Evolutionary conservation across 2,797 vertebrate species (phyloP).

Genomic region (Falco rusticolus): DNA sequence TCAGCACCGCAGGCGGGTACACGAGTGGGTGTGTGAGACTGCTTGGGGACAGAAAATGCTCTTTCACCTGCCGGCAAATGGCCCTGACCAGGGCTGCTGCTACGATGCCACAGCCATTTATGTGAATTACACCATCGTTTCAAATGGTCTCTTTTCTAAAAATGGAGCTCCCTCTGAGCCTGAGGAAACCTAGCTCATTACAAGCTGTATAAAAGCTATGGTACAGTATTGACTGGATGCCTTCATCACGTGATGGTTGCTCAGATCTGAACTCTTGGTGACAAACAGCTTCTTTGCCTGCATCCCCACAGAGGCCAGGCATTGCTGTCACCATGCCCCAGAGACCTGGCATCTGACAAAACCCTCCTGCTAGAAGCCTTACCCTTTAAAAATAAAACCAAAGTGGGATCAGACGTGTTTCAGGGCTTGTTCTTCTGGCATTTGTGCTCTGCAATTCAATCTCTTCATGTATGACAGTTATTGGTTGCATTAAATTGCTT

Average conservation of each 20-base stretch:
- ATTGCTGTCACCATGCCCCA: not conserved
- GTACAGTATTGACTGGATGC: not conserved
- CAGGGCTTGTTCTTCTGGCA: not conserved
- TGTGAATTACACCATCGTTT: not conserved
- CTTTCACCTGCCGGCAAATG: not conserved
- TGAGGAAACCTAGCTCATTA: not conserved
- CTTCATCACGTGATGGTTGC: not conserved
- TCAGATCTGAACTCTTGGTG: not conserved
- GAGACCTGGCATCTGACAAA: not conserved
- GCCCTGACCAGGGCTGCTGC: not conserved
- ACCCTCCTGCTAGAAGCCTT: not conserved
- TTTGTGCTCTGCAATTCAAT: not conserved
- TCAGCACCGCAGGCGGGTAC: accelerated
- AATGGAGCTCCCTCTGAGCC: not conserved
- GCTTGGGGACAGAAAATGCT: not conserved
- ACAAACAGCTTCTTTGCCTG: not conserved
- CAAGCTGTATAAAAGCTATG: not conserved
- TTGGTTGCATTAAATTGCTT: not conserved
- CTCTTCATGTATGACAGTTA: not conserved
- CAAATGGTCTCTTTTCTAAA: not conserved
- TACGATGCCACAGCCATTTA: not conserved
- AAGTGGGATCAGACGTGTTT: not conserved
- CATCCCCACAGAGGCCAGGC: not conserved
- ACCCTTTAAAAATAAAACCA: not conserved
- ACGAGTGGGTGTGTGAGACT: not conserved